Evolutionary conservation across 1,140 invertebrate species (phyloP).

Genomic region (Berghia stephanieae): DNA sequence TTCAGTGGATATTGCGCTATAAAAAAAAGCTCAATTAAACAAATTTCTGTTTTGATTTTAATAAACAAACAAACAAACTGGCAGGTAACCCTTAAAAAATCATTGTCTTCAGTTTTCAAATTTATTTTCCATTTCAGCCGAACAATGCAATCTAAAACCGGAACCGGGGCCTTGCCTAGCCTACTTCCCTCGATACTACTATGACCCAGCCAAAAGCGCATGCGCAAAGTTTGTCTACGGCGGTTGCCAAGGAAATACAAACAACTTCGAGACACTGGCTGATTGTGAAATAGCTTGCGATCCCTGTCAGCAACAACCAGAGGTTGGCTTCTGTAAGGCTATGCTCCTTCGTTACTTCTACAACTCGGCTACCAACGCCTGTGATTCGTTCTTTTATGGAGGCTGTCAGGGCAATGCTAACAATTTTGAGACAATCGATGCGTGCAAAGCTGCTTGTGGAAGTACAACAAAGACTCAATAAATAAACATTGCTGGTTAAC

Average conservation of each 20-base stretch:
- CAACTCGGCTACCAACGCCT: constrained; percentile 69
- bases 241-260: constrained; percentile 83
- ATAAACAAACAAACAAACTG: too few species aligned
- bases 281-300: constrained; percentile 28
- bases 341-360: constrained; percentile 71
- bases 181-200: constrained; percentile 83
- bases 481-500: too few species aligned
- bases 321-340: constrained; percentile 72
- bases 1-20: too few species aligned
- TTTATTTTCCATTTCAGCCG: background rate
- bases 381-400: constrained; percentile 73
- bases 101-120: too few species aligned
- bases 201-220: constrained; percentile 82
- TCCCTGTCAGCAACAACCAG: background rate
- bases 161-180: constrained; percentile 78
- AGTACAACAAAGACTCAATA: too few species aligned
- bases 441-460: constrained; percentile 72
- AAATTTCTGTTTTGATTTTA: too few species aligned
- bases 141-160: constrained; percentile 79
- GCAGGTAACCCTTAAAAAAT: too few species aligned
- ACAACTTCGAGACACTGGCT: constrained; percentile 46
- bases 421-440: constrained; percentile 72
- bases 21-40: too few species aligned
- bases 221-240: constrained; percentile 96
- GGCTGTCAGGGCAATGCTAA: constrained; percentile 77